Evolutionary conservation across 2,113 vertebrate genomes (phyloP), one percentile per base, ranked within the genome.

Genomic region (Serinus canaria): DNA sequence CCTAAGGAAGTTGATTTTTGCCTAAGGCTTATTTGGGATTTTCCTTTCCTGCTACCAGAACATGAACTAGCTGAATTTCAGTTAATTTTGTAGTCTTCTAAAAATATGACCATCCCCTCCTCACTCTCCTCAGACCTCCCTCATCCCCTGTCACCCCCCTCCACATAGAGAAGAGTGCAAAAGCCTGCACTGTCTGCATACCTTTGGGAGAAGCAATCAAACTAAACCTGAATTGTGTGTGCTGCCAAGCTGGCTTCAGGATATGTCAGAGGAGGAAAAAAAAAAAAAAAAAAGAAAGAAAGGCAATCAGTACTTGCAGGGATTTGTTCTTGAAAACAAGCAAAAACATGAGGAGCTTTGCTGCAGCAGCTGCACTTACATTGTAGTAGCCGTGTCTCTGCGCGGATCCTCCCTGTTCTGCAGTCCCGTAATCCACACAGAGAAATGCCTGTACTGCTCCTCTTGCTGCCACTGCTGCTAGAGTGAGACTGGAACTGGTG

Each of bases 291-390:
- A 47, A 79, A 4, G 20, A 44, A 86, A 60, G 3, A 16, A 55
- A 74, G 39, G 62, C 8, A 89, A 92, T 78, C 8, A 1, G 25
- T 46, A 60, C 49, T 86, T 89, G 52, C 41, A 63, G 52, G 21
- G 62, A 73, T 88, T 88, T 89, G 67, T 49, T 77, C 60, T 67
- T 77, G 67, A 69, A 94, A 92, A 66, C 58, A 87, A 85, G 78
- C 46, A 90, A 92, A 90, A 90, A 23, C 20, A 72, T 2, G 6
- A 73, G 50, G 58, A 77, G 22, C 68, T 66, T 66, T 83, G 55
- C 83, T 58, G 87, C 85, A 88, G 72, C 77, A 76, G 87, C 88
- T 37, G 91, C 94, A 97, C 97, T 98, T 97, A 97, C 97, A 93
- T 13, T 58, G 87, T 73, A 81, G 50, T 46, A 78, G 64, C 82